Percentiles rank a stretch among this genome's conserved stretches.
Evolutionary conservation across 2,888 invertebrate species (phyloP).

Genomic region (Chrysolina oricalcia): DNA sequence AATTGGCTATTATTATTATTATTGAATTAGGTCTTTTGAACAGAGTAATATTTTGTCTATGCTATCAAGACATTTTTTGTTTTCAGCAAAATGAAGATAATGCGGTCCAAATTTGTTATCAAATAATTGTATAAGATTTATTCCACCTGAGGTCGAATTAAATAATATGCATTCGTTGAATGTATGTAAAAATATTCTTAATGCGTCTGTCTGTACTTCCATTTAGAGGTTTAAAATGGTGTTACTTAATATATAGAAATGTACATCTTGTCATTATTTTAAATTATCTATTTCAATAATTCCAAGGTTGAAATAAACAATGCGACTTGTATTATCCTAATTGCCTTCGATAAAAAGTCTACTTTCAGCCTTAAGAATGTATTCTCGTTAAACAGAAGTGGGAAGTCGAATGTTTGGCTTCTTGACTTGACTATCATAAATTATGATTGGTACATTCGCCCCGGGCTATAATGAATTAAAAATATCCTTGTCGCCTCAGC

Average conservation of each 20-base stretch:
- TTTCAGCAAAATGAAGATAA: too few relatives aligned
- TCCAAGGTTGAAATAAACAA: slow-evolving; percentile 9
- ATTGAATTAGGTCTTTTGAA: too few relatives aligned
- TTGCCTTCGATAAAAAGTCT: background rate
- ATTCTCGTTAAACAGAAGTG: background rate
- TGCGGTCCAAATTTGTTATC: too few relatives aligned
- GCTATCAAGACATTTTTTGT: too few relatives aligned
- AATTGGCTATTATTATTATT: too few relatives aligned
- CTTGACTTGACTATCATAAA: too few relatives aligned
- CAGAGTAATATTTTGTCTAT: too few relatives aligned
- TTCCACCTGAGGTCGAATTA: background rate
- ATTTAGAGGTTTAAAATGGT: background rate
- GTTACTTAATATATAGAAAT: slow-evolving; percentile 2
- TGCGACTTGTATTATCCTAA: background rate
- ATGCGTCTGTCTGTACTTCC: background rate
- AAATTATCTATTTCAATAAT: slow-evolving; percentile 15
- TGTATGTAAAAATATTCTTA: slow-evolving; percentile 14
- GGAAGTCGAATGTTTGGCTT: background rate
- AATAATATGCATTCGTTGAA: slow-evolving; percentile 1
- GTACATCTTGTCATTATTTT: slow-evolving; percentile 13
- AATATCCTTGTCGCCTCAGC: too few relatives aligned
- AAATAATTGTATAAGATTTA: too few relatives aligned
- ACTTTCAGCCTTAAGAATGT: background rate
- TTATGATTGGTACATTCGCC: too few relatives aligned
- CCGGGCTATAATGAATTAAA: too few relatives aligned